Conservation (phyloP, 2,113 vertebrate genomes). For the Pelecanoides urinatrix region DNA sequence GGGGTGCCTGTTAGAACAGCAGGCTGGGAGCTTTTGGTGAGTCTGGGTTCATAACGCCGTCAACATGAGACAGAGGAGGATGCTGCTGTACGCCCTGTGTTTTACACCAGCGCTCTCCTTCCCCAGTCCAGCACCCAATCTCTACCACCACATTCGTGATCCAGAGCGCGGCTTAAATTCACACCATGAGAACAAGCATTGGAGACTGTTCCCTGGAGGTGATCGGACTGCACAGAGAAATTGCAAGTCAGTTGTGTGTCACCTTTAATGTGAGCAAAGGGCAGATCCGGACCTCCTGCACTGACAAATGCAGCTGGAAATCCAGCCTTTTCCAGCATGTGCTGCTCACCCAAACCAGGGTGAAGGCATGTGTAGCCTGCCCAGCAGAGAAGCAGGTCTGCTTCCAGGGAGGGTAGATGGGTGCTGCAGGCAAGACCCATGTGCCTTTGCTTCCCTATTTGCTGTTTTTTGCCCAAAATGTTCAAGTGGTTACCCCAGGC, state of each 20-base stretch:
- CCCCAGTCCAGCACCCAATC: not conserved
- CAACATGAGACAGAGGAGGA: not conserved
- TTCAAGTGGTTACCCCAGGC: not conserved
- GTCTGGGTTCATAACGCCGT: not conserved
- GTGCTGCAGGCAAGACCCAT: not conserved
- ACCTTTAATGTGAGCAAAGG: not conserved
- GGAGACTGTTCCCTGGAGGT: not conserved
- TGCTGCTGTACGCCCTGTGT: not conserved
- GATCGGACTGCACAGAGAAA: not conserved
- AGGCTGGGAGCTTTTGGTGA: not conserved
- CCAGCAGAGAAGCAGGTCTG: not conserved
- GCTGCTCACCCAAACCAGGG: not conserved
- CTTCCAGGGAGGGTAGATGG: not conserved
- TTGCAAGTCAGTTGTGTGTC: rapidly evolving
- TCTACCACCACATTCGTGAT: rapidly evolving
- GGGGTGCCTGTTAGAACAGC: not conserved
- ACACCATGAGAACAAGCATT: not conserved
- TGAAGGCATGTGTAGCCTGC: not conserved
- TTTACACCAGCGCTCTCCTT: not conserved
- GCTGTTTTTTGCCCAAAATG: not conserved
- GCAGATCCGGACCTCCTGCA: not conserved
- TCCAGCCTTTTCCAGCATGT: not conserved
- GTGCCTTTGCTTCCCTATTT: not conserved
- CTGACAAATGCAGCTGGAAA: not conserved
- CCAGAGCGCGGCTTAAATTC: not conserved